Base-by-base conservation (phyloP, 2,888 invertebrate species). In the Drosophila nigricruria region DNA sequence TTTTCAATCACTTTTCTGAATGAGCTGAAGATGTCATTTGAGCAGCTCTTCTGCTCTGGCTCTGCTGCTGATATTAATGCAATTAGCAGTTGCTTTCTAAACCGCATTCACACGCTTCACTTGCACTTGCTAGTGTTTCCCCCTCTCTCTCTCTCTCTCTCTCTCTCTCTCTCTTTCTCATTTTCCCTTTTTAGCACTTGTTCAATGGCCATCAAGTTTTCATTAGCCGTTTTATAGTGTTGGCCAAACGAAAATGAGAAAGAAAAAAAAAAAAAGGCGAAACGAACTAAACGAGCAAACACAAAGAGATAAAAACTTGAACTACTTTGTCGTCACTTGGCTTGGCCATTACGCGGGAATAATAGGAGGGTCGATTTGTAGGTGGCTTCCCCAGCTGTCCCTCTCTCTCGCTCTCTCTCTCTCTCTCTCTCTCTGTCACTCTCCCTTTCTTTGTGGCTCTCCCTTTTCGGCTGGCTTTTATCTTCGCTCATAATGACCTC, bases 281-380 rank as follows among this genome's bases (percentile, higher is more conserved):
- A 47, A n/a, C 14, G 34, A 68, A 67, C 47, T 43, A 47, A 60
- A 60, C 38, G 36, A 14, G 60, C 47, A 43, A 58, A 68, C 62
- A 64, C 72, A 81, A 67, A 71, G 64, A 71, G 77, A 77, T 81
- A 81, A 77, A 77, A 77, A 68, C 82, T 79, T 88, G 72, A 84
- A 84, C 86, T 85, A 84, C 89, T 85, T 89, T 84, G 86, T 82
- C 77, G 86, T 73, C 81, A 86, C 86, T 86, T 84, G 68, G 68
- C 67, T 74, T 73, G 78, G 49, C 85, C 87, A 73, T 82, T 86
- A 76, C 62, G 73, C 70, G 71, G 9, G 18, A 56, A 66, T 68
- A 38, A 45, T 45, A n/a, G 16, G 6, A 20, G 34, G 36, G 23
- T 18, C 30, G 32, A 12, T 20, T 4, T 20, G 49, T 14, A 38